Evolutionary conservation across 2,113 vertebrate genomes (phyloP).

Genomic region (Vidua macroura): DNA sequence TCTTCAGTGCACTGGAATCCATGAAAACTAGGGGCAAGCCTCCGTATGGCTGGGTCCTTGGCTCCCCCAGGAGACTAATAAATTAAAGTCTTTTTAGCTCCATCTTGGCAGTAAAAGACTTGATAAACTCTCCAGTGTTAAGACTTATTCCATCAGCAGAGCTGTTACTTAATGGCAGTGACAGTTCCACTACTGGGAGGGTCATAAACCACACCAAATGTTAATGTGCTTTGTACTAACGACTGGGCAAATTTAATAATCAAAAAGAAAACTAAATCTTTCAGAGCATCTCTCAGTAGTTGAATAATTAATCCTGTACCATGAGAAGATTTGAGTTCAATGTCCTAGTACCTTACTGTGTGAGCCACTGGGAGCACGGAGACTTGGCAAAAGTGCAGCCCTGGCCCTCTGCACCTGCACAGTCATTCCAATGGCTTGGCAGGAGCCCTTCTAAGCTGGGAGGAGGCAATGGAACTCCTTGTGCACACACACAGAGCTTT

Average conservation of each 20-base stretch:
- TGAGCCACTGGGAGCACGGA: not conserved
- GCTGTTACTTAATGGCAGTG: not conserved
- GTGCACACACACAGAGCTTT: not conserved
- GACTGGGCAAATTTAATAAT: not conserved
- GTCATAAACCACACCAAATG: not conserved
- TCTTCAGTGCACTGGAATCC: not conserved
- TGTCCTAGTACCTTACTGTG: not conserved
- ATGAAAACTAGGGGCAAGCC: not conserved
- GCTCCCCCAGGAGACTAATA: not conserved
- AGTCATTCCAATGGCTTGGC: not conserved
- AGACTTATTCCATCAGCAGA: not conserved
- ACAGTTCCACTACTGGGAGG: not conserved
- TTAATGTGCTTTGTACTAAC: not conserved
- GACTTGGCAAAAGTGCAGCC: accelerated
- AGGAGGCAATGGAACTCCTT: not conserved
- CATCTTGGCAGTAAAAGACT: not conserved
- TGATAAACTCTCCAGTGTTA: not conserved
- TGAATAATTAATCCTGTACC: not conserved
- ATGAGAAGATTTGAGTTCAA: not conserved
- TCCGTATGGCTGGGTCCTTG: not conserved
- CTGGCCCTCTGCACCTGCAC: not conserved
- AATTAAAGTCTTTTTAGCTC: not conserved
- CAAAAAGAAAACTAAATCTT: not conserved
- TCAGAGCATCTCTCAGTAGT: not conserved
- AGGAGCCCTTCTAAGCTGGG: not conserved